phyloP scores from a whole-genome alignment of 1,140 invertebrate species.

The Artemia franciscana region DNA sequence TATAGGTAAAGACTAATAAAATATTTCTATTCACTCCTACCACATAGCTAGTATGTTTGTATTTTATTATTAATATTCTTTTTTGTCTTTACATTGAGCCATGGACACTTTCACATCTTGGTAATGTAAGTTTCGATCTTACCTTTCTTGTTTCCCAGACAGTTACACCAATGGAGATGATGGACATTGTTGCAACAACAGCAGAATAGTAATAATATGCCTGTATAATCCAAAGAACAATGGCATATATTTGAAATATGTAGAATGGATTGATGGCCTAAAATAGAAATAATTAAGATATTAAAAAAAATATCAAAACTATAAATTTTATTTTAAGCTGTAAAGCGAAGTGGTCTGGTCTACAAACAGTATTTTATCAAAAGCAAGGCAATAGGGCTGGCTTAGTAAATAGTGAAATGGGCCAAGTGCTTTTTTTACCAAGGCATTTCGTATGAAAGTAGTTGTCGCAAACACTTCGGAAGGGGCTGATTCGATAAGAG shows the following conservation, averaged over 20 bases:
- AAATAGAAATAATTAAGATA: conserved; percentile 7
- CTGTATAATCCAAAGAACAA: conserved; percentile 20
- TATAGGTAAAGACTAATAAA: too few species aligned
- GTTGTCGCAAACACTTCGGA: background rate
- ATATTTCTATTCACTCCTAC: too few species aligned
- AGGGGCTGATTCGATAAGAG: too few species aligned
- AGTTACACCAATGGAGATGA: conserved; percentile 18
- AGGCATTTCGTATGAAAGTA: background rate
- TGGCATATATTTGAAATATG: conserved; percentile 22
- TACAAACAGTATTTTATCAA: background rate
- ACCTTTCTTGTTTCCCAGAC: conserved; percentile 21
- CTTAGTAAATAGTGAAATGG: background rate
- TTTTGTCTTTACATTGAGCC: too few species aligned
- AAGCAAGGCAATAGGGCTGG: background rate
- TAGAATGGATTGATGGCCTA: conserved; percentile 22
- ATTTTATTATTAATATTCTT: too few species aligned
- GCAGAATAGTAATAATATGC: conserved; percentile 19
- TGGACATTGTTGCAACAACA: conserved; percentile 19
- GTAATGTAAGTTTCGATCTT: too few species aligned
- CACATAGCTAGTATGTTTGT: too few species aligned
- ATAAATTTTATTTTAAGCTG: background rate
- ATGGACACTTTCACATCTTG: too few species aligned
- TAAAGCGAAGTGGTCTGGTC: background rate
- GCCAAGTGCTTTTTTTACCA: background rate
- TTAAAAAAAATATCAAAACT: background rate